Evolutionary conservation across 2,797 vertebrate genomes (phyloP).

Genomic region (Paramormyrops hopkinsi): DNA sequence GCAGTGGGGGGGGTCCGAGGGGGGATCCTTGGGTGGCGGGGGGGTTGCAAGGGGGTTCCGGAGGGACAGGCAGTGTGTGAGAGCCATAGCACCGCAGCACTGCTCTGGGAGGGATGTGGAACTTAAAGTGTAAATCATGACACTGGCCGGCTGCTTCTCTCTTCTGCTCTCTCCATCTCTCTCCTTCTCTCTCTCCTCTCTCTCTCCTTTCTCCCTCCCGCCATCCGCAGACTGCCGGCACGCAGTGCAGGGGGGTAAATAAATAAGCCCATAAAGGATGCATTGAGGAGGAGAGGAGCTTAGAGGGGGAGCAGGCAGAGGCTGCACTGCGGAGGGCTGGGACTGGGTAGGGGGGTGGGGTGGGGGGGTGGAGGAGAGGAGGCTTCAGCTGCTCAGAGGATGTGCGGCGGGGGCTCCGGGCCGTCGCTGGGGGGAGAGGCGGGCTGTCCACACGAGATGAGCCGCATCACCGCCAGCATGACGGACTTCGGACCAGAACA

Average conservation of each 20-base stretch:
- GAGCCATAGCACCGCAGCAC: background rate
- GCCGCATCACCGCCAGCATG: background rate
- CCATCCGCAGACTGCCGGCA: slow-evolving; percentile 50
- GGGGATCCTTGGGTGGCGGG: background rate
- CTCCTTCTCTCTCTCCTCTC: slow-evolving; percentile 14
- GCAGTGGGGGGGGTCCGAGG: background rate
- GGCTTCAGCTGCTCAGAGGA: slow-evolving; percentile 30
- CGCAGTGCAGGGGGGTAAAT: slow-evolving; percentile 46
- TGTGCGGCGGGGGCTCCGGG: slow-evolving; percentile 34
- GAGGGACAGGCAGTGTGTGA: background rate
- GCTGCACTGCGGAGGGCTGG: background rate
- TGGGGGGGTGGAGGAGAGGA: background rate
- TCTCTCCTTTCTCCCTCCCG: background rate
- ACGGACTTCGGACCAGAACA: background rate
- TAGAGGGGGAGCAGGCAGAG: slow-evolving; percentile 22
- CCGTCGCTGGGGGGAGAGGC: slow-evolving; percentile 38
- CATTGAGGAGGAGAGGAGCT: slow-evolving; percentile 56
- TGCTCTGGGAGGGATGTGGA: background rate
- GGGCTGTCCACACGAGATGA: background rate
- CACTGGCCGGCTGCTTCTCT: slow-evolving; percentile 9
- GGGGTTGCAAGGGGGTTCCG: background rate
- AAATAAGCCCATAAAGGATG: slow-evolving; percentile 66
- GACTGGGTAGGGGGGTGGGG: slow-evolving; percentile 1
- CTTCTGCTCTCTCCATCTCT: slow-evolving; percentile 14
- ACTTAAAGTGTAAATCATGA: background rate